Evolutionary conservation across 2,888 invertebrate species (phyloP).

Genomic region (Leptopilina drosophilae): DNA sequence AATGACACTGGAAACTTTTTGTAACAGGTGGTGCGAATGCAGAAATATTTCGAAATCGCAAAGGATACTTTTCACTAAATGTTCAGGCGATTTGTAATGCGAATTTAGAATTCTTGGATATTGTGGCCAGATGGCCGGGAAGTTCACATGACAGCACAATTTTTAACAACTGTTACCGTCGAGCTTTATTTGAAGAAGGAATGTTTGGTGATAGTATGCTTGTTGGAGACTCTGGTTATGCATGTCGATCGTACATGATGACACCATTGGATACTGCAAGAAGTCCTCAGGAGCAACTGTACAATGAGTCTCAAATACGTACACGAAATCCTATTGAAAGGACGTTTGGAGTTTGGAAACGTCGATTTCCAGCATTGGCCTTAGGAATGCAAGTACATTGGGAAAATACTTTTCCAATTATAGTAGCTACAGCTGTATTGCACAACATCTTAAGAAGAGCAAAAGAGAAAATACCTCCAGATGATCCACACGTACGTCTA

Average conservation of each 20-base stretch:
- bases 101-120: conserved; percentile 39
- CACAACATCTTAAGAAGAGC: conserved; percentile 49
- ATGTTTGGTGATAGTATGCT: conserved; percentile 46
- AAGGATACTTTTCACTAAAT: conserved; percentile 57
- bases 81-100: conserved; percentile 51
- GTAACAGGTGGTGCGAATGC: conserved; percentile 29
- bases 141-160: conserved; percentile 55
- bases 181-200: conserved; percentile 13
- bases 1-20: background rate
- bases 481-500: background rate
- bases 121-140: conserved; percentile 56
- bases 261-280: conserved; percentile 49
- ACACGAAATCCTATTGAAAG: conserved; percentile 52
- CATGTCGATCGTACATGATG: conserved; percentile 50
- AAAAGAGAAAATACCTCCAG: background rate
- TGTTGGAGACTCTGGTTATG: conserved; percentile 54
- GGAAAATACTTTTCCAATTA: conserved; percentile 50
- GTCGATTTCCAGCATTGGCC: conserved; percentile 51
- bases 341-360: conserved; percentile 53
- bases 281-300: conserved; percentile 46
- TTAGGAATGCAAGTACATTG: conserved; percentile 49
- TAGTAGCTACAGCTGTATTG: conserved; percentile 55
- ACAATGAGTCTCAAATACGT: conserved; percentile 48
- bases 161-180: conserved; percentile 46
- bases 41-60: conserved; percentile 55